Conservation (phyloP, 2,113 vertebrate species). For the Macquaria australasica region DNA sequence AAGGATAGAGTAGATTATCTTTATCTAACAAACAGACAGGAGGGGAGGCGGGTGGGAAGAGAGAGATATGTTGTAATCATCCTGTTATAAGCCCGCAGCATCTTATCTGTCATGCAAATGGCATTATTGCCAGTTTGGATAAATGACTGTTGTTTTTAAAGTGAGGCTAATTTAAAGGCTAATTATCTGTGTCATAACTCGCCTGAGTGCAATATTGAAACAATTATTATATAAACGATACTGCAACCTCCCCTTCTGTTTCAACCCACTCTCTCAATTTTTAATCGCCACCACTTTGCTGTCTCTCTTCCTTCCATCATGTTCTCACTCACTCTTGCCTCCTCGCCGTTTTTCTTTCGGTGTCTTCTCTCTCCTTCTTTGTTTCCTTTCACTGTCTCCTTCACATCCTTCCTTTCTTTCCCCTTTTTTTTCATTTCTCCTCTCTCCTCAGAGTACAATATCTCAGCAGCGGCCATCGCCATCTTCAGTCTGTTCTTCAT, state of each 20-base stretch:
- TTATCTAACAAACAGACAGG: slow-evolving; percentile 38
- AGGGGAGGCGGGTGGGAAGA: slow-evolving; percentile 13
- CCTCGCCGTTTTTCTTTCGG: not conserved
- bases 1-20: slow-evolving; percentile 41
- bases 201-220: slow-evolving; percentile 46
- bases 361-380: not conserved
- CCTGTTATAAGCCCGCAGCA: slow-evolving; percentile 47
- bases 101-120: slow-evolving; percentile 61
- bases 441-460: slow-evolving; percentile 91
- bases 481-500: slow-evolving; percentile 94
- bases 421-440: not conserved
- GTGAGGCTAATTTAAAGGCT: slow-evolving; percentile 66
- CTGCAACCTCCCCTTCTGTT: slow-evolving; percentile 32
- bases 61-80: slow-evolving; percentile 45
- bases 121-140: slow-evolving; percentile 57
- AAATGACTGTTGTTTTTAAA: slow-evolving; percentile 61
- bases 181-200: slow-evolving; percentile 68
- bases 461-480: slow-evolving; percentile 96
- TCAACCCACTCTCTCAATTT: slow-evolving; percentile 32
- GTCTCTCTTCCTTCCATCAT: not conserved
- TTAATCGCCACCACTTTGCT: not conserved
- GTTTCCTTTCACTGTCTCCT: not conserved
- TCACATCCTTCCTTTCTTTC: not conserved
- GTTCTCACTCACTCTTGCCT: no score
- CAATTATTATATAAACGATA: slow-evolving; percentile 49